A percentile compares a stretch with the other conserved stretches of the same genome.
These are phyloP conservation scores for Coturnix japonica DNA, from an alignment of 2,113 vertebrate species.

Conservation along the genomic window DNA sequence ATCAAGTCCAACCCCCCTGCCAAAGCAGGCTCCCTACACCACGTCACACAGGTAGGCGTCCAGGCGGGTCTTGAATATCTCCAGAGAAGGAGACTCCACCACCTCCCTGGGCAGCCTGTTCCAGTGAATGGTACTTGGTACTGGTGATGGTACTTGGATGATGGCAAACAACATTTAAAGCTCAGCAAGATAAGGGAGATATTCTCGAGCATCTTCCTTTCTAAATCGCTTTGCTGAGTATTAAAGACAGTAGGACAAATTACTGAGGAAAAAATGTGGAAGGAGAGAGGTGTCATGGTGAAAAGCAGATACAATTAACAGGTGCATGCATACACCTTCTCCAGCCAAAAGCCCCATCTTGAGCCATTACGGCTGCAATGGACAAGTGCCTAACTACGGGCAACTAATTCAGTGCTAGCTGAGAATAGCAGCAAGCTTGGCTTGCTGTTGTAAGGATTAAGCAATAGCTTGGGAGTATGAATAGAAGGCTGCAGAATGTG, in stretches of 20 bases:
- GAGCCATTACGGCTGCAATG: rapidly evolving
- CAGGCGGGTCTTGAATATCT: no score
- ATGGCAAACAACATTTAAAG: not conserved
- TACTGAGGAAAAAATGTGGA: not conserved
- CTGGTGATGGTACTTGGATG: not conserved
- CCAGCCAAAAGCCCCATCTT: not conserved
- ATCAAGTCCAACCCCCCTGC: no score
- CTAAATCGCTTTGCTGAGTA: not conserved
- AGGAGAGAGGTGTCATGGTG: not conserved
- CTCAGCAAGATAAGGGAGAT: not conserved
- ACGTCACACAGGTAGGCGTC: no score
- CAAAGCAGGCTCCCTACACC: no score
- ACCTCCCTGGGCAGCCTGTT: no score
- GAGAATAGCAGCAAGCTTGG: not conserved
- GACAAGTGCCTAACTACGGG: rapidly evolving
- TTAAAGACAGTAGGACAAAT: not conserved
- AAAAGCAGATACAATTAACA: not conserved
- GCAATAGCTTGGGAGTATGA: not conserved
- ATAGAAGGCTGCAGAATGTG: not conserved
- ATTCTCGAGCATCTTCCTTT: not conserved
- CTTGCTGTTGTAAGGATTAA: not conserved
- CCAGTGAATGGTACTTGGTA: rapidly evolving
- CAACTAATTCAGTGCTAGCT: not conserved
- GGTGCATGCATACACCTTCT: not conserved
- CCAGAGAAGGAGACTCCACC: no score